These are phyloP conservation scores for Syrphus vitripennis DNA, from an alignment of 2,888 invertebrate species.

Conservation along the genomic window DNA sequence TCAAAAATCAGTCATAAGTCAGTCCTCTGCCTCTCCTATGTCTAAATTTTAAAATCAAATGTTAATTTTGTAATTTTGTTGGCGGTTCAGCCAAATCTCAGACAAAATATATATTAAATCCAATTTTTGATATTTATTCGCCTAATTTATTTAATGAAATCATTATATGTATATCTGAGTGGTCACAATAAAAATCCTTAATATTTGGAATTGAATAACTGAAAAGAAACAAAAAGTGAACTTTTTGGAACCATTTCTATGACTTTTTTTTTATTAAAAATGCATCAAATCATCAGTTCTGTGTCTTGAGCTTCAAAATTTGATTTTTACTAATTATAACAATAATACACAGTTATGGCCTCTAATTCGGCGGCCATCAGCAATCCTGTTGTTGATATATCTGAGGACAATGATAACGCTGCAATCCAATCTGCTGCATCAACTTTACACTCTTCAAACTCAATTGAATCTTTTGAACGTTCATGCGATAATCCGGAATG, in stretches of 20 bases:
- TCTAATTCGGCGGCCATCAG: not conserved
- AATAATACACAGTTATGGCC: not conserved
- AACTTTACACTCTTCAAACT: not conserved
- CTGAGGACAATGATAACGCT: constrained; percentile 31
- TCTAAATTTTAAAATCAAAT: too few species aligned
- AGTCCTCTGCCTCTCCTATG: too few species aligned
- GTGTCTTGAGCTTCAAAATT: not conserved
- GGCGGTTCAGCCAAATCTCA: not conserved
- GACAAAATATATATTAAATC: not conserved
- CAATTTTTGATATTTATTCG: not conserved
- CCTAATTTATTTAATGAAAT: not conserved
- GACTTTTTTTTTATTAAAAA: too few species aligned
- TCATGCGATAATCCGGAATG: constrained; percentile 75
- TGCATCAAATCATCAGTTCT: not conserved
- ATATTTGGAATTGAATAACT: not conserved
- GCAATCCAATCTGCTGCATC: not conserved
- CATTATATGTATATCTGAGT: not conserved
- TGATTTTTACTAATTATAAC: not conserved
- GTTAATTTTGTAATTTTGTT: too few species aligned
- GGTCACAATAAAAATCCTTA: not conserved
- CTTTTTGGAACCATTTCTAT: not conserved
- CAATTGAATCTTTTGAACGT: constrained; percentile 59
- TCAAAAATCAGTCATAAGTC: not conserved
- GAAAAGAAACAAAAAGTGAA: not conserved
- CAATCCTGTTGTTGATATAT: constrained; percentile 35